Evolutionary conservation across 2,888 invertebrate species (phyloP), one percentile per base, ranked within the genome.

Genomic region (Tanytarsus gracilentus): DNA sequence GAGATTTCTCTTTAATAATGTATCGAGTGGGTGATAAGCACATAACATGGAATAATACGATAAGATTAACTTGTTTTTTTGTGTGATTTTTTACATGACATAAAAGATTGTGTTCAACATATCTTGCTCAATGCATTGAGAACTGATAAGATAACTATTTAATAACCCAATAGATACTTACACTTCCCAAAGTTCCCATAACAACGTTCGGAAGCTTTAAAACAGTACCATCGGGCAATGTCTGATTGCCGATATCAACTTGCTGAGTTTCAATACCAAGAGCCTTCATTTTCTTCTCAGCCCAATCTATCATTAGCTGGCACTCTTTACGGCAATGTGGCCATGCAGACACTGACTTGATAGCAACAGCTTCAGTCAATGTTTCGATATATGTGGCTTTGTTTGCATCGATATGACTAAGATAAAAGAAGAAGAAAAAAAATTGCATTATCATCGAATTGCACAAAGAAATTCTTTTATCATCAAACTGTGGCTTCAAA

Each of bases 311-410:
- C 95, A 97, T 95, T 65, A 80, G 82, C 14, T 83, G 76, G 64
- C 93, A 84, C 64, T 97, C 94, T 14, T 76, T 74, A 49, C 97
- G 81, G 64, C 82, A 81, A 62, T 90, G 85, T 3, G 87, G 82
- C 84, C 89, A 92, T 68, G 91, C 86, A 23, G 97, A 97, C n/a
- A 98, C 94, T 4, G 95, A 95, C 66, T 88, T 86, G 68, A 98
- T 97, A 3, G 88, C 90, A 25, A 98, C 95, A 1, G 88, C 90
- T 68, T 92, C 88, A 61, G 80, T 80, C 61, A 98, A 76, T 63
- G 83, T 81, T 51, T 83, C 76, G 63, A 97, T 87, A 70, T 88
- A 98, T 59, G 80, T 77, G 2, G 74, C 71, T 68, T 85, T 82
- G 70, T 94, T 84, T 51, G 78, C 74, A 68, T 96, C 94, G 62